These are phyloP conservation scores for Vulpes vulpes DNA, from an alignment of 2,113 vertebrate genomes.

Conservation along the genomic window DNA sequence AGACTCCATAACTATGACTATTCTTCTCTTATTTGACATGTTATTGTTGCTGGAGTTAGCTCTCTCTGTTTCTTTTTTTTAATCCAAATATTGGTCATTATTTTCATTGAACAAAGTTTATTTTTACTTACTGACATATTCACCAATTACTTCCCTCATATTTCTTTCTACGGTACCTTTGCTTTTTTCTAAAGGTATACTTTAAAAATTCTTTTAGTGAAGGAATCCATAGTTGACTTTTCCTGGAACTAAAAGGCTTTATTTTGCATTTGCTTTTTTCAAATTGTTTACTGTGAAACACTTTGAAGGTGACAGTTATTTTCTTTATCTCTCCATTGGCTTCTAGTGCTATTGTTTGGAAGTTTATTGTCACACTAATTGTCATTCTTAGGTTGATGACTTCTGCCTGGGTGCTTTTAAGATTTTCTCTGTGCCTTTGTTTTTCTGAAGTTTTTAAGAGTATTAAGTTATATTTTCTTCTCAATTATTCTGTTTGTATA, in stretches of 20 bases:
- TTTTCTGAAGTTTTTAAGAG: slow-evolving; percentile 31
- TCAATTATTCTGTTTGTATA: not conserved
- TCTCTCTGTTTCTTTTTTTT: not conserved
- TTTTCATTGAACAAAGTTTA: not conserved
- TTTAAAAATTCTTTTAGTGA: not conserved
- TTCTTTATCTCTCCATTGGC: not conserved
- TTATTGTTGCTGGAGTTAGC: not conserved
- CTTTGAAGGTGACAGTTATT: not conserved
- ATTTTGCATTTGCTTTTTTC: slow-evolving; percentile 25
- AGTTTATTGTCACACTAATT: not conserved
- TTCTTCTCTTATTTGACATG: not conserved
- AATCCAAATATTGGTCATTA: not conserved
- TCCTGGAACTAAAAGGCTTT: not conserved
- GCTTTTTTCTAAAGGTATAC: not conserved
- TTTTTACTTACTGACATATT: not conserved
- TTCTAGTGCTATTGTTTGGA: not conserved
- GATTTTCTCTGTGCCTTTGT: not conserved
- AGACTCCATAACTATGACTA: not conserved
- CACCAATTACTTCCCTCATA: not conserved
- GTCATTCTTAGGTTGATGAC: not conserved
- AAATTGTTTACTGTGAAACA: not conserved
- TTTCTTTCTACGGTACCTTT: not conserved
- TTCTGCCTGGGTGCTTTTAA: not conserved
- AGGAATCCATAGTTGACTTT: not conserved
- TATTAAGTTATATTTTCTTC: not conserved